Conservation (phyloP, 2,888 invertebrate species). For the Limnephilus rhombicus region DNA sequence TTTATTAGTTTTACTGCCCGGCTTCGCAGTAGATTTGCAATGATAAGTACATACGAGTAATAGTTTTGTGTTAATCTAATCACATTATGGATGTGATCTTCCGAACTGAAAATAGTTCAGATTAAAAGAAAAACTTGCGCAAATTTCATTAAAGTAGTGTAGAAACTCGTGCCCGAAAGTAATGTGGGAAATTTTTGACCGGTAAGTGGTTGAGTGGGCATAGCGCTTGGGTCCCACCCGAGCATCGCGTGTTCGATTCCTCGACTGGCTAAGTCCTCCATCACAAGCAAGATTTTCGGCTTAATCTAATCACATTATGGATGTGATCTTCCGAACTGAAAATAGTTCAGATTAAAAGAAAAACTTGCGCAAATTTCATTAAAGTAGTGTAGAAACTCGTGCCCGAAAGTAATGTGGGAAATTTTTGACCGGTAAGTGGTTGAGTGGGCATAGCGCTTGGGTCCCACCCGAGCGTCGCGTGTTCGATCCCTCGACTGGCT, state of each 20-base stretch:
- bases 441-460: too few relatives aligned
- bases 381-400: neutral
- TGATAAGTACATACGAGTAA: neutral
- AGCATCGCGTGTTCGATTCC: too few relatives aligned
- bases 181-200: too few relatives aligned
- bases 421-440: too few relatives aligned
- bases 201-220: too few relatives aligned
- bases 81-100: neutral
- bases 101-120: neutral
- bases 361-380: neutral
- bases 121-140: neutral
- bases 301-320: neutral
- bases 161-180: neutral
- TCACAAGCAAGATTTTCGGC: too few relatives aligned
- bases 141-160: neutral
- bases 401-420: neutral
- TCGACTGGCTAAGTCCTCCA: too few relatives aligned
- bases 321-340: neutral
- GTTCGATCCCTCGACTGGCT: too few relatives aligned
- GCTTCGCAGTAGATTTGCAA: neutral
- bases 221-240: too few relatives aligned
- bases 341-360: too few relatives aligned
- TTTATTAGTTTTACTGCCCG: neutral
- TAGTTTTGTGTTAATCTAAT: neutral
- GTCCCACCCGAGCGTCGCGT: too few relatives aligned